These are phyloP conservation scores for Pedicia rivosa DNA, from an alignment of 2,888 invertebrate species.

Conservation along the genomic window DNA sequence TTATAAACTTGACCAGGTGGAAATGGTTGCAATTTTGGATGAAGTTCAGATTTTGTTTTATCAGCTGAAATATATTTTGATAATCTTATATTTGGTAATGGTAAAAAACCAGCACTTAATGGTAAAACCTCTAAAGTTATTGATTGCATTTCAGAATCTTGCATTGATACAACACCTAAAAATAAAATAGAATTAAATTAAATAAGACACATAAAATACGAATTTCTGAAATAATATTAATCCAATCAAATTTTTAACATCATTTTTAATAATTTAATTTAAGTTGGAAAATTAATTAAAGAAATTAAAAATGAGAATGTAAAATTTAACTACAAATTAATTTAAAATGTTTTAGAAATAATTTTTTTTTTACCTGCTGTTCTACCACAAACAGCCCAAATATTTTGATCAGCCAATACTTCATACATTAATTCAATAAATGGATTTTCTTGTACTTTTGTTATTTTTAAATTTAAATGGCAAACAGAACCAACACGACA, in stretches of 20 bases:
- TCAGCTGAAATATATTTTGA: conserved; percentile 80
- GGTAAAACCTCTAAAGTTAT: conserved; percentile 86
- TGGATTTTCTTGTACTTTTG: conserved; percentile 35
- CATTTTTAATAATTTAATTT: not conserved
- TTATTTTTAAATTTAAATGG: conserved; percentile 59
- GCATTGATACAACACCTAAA: conserved; percentile 55
- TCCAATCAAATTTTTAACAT: not conserved
- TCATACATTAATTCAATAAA: conserved; percentile 67
- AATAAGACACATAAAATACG: too few relatives aligned
- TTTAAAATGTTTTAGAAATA: too few relatives aligned
- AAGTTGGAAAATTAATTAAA: not conserved
- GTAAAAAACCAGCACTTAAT: conserved; percentile 75
- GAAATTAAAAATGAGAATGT: conserved; percentile 1
- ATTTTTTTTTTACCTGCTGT: conserved; percentile 64
- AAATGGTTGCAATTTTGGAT: conserved; percentile 75
- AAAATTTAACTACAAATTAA: not conserved
- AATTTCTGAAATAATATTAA: too few relatives aligned
- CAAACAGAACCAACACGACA: conserved; percentile 82
- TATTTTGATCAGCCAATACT: conserved; percentile 76
- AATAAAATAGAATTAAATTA: conserved; percentile 8
- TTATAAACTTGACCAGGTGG: conserved; percentile 87
- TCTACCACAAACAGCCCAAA: conserved; percentile 87
- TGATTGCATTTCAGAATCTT: conserved; percentile 47
- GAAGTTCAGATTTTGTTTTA: conserved; percentile 37
- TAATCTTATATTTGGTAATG: conserved; percentile 71